Evolutionary conservation across 2,113 vertebrate species (phyloP), one percentile per base, ranked within the genome.

Genomic region (Epinephelus fuscoguttatus): DNA sequence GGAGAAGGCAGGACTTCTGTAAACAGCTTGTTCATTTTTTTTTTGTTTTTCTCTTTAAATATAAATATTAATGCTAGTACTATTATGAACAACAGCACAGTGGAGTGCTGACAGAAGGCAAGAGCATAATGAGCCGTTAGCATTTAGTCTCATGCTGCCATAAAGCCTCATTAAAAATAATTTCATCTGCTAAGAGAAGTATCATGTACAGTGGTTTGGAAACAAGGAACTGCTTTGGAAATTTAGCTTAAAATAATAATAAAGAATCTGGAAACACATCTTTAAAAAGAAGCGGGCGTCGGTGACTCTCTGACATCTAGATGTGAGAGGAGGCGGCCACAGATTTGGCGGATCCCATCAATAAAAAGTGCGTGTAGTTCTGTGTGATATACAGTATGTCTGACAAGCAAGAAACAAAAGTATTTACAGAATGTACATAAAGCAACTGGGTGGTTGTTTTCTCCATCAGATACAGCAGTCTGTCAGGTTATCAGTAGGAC

Each of bases 1-100:
- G 80, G 82, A 92, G 81, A 92, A 90, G 86, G 89, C 91, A 89
- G 87, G 85, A 89, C 85, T 62, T 90, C 75, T 92, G 93, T 94
- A 95, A 92, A 95, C 94, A 89, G 66, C 57, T 83, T 80, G 25
- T 79, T 71, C n/a, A 7, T 55, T 71, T 66, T 73, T 80, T 52
- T 42, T 40, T 68, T 25, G 4, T 56, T 60, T 70, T 53, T 63
- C 45, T 85, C 61, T 81, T 88, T 81, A 79, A 81, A 88, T 88
- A 91, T 81, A 88, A 91, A 90, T 80, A 91, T 69, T 25, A 66
- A 25, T 23, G 49, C 60, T n/a, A 57, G 53, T 60, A 63, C 50
- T 79, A 55, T 64, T 37, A 57, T 49, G 27, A 84, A 84, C 75
- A 64, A 17, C 71, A 83, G 83, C 79, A 74, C 63, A 66, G 47